Evolutionary conservation across 2,113 vertebrate species (phyloP), one percentile per base, ranked within the genome.

Genomic region (Struthio camelus): DNA sequence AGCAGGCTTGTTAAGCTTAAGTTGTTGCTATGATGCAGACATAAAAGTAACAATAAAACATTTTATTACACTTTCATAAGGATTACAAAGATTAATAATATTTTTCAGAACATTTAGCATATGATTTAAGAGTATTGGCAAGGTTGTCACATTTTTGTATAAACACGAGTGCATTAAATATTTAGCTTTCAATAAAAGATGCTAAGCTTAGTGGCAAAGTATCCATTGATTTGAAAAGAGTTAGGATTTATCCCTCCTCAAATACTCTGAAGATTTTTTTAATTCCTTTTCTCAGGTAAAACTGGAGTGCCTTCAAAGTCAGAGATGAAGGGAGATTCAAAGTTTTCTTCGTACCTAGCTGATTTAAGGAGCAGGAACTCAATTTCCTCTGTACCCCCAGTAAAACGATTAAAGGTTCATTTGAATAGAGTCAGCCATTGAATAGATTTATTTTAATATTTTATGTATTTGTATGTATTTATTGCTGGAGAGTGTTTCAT

Each of bases 331-430:
- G 97, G 96, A 88, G 98, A 98, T 69, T 96, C 98, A 67, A 85
- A 86, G 51, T 98, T 99, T 97, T 98, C 98, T 84, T 99, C 96
- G 22, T 99, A 99, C 97, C 96, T 99, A 81, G 97, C 97, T 89
- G 99, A 99, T 97, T 97, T 99, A 97, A 99, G 97, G 98, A 99
- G 77, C 89, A 98, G 99, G 86, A 98, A 98, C 96, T 98, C 98
- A 84, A 77, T 95, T 91, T 98, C 98, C 28, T 89, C 94, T 34
- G 96, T 98, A 95, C 99, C 99, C 42, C 99, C 99, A 87, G 99
- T 98, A 83, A 99, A 99, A 97, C 98, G 99, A 71, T 98, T 99
- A 91, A 99, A 99, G 99, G 99, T 99, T 94, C 44, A 14, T 89
- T 96, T 88, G 78, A 89, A 87, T 53, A 44, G 34, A 76, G 36